These are phyloP conservation scores for Stenodema calcarata DNA, from an alignment of 2,888 invertebrate genomes.

Conservation along the genomic window DNA sequence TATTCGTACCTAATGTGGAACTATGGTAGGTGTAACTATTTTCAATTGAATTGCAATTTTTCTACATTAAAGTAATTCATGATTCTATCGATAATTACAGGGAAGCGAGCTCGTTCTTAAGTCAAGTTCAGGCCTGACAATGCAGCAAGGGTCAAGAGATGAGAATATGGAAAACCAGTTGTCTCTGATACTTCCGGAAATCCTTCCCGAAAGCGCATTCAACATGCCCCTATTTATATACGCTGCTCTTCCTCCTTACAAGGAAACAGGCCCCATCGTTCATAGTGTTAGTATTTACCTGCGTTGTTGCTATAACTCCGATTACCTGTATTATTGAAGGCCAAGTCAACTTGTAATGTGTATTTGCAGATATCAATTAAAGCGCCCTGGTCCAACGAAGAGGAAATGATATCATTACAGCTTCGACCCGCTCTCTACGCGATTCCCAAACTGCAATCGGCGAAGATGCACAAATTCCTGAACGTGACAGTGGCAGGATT, in stretches of 20 bases:
- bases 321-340: no score
- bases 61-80: no score
- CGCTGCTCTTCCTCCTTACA: slow-evolving; percentile 77
- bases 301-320: no score
- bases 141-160: slow-evolving; percentile 64
- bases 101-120: slow-evolving; percentile 63
- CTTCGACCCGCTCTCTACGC: slow-evolving; percentile 85
- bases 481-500: slow-evolving; percentile 76
- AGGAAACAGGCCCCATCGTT: slow-evolving; percentile 73
- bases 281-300: slow-evolving; percentile 70
- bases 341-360: not conserved
- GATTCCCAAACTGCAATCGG: slow-evolving; percentile 82
- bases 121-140: slow-evolving; percentile 71
- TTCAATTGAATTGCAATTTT: no score
- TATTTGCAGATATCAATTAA: slow-evolving; percentile 49
- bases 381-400: slow-evolving; percentile 75
- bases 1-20: no score
- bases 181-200: slow-evolving; percentile 66
- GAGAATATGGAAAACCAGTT: slow-evolving; percentile 65
- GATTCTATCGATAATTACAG: slow-evolving; percentile 19
- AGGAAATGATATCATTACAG: slow-evolving; percentile 75
- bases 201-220: slow-evolving; percentile 72
- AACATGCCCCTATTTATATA: slow-evolving; percentile 66
- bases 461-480: slow-evolving; percentile 82
- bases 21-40: no score